Evolutionary conservation across 2,797 vertebrate species (phyloP).

Genomic region (Danionella dracula): DNA sequence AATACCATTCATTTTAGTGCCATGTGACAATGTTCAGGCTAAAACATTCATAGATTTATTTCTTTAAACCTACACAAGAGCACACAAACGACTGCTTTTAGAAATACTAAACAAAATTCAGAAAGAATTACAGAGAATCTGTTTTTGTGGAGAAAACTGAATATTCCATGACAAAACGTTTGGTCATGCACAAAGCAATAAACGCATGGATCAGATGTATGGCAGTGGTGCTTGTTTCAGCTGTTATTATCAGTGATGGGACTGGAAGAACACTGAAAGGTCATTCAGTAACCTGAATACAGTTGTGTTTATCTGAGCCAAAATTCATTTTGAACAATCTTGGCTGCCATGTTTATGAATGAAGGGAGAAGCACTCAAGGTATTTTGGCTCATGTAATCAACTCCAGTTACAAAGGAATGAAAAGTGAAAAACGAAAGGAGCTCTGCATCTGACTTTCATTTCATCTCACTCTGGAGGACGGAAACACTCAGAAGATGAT

Average conservation of each 20-base stretch:
- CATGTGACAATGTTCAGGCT: no score
- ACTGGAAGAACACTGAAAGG: neutral
- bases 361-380: slow-evolving; percentile 1
- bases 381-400: slow-evolving; percentile 15
- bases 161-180: neutral
- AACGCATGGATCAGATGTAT: neutral
- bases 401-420: slow-evolving; percentile 1
- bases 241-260: neutral
- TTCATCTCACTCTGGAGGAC: neutral
- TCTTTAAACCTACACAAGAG: no score
- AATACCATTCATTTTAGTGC: no score
- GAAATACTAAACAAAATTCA: no score
- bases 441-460: slow-evolving; percentile 10
- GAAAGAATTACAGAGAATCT: no score
- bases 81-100: no score
- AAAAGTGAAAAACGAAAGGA: slow-evolving; percentile 11
- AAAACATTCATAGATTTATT: no score
- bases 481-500: neutral
- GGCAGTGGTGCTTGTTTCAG: slow-evolving; percentile 19
- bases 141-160: slow-evolving; percentile 13
- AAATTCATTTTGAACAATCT: neutral
- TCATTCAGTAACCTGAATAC: slow-evolving; percentile 17
- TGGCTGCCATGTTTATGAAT: slow-evolving; percentile 9
- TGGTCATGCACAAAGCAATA: neutral
- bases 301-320: slow-evolving; percentile 10